A percentile compares a stretch with the other conserved stretches of the same genome.
Conservation (phyloP, 2,113 vertebrate genomes). For the Microtus pennsylvanicus region DNA sequence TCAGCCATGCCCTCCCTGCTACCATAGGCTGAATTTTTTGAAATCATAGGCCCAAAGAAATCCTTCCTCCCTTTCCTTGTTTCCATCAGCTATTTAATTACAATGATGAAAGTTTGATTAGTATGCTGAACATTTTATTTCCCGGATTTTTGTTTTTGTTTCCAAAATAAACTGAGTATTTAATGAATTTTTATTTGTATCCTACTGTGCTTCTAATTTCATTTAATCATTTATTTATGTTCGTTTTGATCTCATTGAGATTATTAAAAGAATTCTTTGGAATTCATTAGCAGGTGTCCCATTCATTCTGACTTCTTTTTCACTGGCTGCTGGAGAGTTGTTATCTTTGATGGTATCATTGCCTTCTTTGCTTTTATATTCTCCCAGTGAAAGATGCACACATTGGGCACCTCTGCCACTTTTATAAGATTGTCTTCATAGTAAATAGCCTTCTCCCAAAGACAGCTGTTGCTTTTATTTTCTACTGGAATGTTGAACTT, state of each 20-base stretch:
- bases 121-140: neutral
- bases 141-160: neutral
- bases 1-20: neutral
- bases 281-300: neutral
- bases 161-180: neutral
- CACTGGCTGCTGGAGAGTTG: neutral
- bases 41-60: neutral
- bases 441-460: neutral
- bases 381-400: neutral
- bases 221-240: neutral
- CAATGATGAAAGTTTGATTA: neutral
- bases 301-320: neutral
- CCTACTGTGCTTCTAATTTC: neutral
- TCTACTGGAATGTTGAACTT: neutral
- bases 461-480: neutral
- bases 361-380: neutral
- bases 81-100: neutral
- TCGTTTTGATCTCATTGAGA: neutral
- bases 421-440: neutral
- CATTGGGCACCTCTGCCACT: neutral
- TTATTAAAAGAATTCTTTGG: neutral
- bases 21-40: neutral
- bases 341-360: neutral
- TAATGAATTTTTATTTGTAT: neutral
- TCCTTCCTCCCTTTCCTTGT: neutral